Percentiles rank a stretch among this genome's conserved stretches.
Evolutionary conservation across 2,888 invertebrate species (phyloP).

Genomic region (Philereme vetulata): DNA sequence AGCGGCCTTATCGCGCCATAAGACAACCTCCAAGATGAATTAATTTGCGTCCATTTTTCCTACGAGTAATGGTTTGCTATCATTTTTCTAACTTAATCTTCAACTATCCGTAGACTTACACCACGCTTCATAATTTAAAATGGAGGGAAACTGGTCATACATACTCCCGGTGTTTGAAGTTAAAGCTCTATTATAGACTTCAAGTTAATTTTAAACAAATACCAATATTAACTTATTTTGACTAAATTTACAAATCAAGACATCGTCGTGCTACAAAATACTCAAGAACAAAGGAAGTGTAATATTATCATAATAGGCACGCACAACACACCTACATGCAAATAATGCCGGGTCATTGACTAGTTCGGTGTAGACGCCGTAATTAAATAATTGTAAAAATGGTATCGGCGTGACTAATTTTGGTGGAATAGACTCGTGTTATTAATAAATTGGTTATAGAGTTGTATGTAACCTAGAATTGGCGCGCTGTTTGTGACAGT

Average conservation of each 20-base stretch:
- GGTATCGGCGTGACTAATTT: constrained; percentile 36
- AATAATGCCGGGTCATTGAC: constrained; percentile 80
- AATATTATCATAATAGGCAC: constrained; percentile 28
- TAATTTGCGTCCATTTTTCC: constrained; percentile 19
- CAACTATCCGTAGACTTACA: constrained; percentile 2
- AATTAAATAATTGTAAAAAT: constrained; percentile 54
- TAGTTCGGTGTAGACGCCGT: constrained; percentile 57
- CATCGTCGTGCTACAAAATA: background rate
- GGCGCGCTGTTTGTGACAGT: constrained; percentile 61
- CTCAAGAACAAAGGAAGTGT: constrained; percentile 61
- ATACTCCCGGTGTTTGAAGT: background rate
- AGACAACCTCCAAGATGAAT: constrained; percentile 32
- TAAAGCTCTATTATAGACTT: background rate
- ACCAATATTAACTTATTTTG: too few species aligned
- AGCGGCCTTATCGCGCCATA: constrained; percentile 49
- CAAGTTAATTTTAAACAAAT: background rate
- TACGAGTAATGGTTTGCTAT: background rate
- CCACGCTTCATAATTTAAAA: constrained; percentile 11
- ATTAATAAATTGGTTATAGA: constrained; percentile 26
- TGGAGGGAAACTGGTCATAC: constrained; percentile 13
- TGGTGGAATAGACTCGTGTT: constrained; percentile 33
- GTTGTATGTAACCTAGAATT: constrained; percentile 43
- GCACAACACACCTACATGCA: constrained; percentile 68
- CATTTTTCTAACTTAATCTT: constrained; percentile 1
- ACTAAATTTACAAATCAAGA: too few species aligned